Base-by-base conservation (phyloP, 2,888 invertebrate species). In the Drosophila nr. perissopoda region DNA sequence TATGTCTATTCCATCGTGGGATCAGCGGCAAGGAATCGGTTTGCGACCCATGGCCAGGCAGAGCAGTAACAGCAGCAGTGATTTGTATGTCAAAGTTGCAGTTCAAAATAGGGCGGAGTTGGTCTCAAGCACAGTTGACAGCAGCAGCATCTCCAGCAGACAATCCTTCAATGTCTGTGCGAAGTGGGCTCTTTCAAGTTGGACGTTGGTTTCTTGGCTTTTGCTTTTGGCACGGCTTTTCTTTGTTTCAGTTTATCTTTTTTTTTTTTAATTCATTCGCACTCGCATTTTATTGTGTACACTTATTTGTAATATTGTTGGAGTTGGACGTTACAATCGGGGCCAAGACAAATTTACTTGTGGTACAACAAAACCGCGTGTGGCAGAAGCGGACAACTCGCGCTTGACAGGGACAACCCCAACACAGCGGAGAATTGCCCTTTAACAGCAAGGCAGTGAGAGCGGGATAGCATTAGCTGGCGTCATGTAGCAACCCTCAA, bases 271-370 rank as follows among this genome's bases (percentile, higher is more conserved):
- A 38, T 52, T 29, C 59, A 53, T 61, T 59, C 38, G 59, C 56
- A 38, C 59, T 58, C 29, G 48, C 52, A 53, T 61, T 69, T 51
- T 74, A 70, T 82, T 82, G 68, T 82, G 65, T 82, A 79, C 81
- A 81, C 79, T 73, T 59, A 62, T 56, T 76, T 76, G 61, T 71
- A 49, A 40, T 25, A 25, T 61, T 27, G 68, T 61, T 58, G 60
- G 46, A 57, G 58, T 33, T 49, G 74, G 58, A 62, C 76, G 77
- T 70, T 76, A 74, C 67, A 81, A 85, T 85, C 79, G 85, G 88
- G 86, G 88, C 90, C 86, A 86, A 86, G 86, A 76, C 75, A 74
- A 85, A 81, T 71, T 88, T 57, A 76, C 86, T 89, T 86, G 86
- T 89, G 86, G 83, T 85, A 88, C 88, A 81, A 89, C 82, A 80